Evolutionary conservation across 2,113 vertebrate species (phyloP), one percentile per base, ranked within the genome.

Genomic region (Ardeotis arabs): DNA sequence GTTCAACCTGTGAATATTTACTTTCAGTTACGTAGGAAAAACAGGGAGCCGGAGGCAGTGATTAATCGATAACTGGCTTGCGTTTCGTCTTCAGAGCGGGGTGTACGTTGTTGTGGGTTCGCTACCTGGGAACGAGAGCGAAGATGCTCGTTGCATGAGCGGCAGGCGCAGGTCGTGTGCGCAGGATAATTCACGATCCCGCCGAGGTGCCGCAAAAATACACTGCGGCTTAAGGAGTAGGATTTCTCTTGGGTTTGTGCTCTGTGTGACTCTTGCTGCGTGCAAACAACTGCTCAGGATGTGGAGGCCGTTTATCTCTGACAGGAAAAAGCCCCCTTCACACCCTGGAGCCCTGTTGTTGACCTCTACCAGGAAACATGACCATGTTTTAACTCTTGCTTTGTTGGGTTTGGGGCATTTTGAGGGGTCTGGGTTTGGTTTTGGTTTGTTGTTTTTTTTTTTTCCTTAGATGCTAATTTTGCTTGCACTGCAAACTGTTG

Each of bases 91-190:
- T 25, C 18, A 17, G 22, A 59, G 53, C 4, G 14, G 28, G 5
- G 25, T 31, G 2, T 13, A 1, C 3, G 1, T 45, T 0, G 0
- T 9, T 11, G 27, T 37, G 53, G 35, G 10, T 17, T 47, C 63
- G 75, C 74, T 63, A 2, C 28, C 37, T 45, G 31, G 24, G 7
- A 62, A 3, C 0, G 5, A 28, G 33, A 37, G 60, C 21, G 67
- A 6, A 18, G 64, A 22, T 53, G 33, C 14, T 60, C 9, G 2
- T 21, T 53, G 44, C 25, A 7, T 9, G 27, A 58, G 13, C 62
- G 81, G 80, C 39, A 27, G 41, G 6, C 8, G 13, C 8, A 4
- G 20, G 12, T 41, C 3, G 1, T 19, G 20, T 10, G 4, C 58
- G 53, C 25, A 29, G 53, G 41, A 6, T 35, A 24, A 33, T 20